Percentiles rank a stretch among this genome's conserved stretches.
phyloP scores from a whole-genome alignment of 2,888 invertebrate species.

The Gibbula magus region DNA sequence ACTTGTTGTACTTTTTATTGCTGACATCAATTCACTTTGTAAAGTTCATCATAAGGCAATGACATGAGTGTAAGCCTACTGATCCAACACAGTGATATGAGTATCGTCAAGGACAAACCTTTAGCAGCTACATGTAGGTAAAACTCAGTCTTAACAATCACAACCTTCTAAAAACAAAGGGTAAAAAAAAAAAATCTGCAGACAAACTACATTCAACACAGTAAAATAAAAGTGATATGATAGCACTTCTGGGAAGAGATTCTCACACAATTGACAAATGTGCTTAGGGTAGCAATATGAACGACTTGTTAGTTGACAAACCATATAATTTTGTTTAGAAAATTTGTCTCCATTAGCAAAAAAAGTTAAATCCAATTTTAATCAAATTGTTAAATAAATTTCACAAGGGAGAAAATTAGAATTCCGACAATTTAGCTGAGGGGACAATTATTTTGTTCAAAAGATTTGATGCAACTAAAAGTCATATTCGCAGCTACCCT shows the following conservation, averaged over 20 bases:
- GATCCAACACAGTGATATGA: neutral
- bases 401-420: too few species aligned
- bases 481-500: too few species aligned
- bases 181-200: neutral
- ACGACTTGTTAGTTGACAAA: too few species aligned
- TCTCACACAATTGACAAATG: neutral
- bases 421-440: too few species aligned
- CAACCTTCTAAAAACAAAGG: slow-evolving; percentile 1
- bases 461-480: too few species aligned
- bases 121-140: neutral
- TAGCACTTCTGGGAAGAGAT: slow-evolving; percentile 1
- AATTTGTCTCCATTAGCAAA: too few species aligned
- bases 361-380: too few species aligned
- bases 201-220: slow-evolving; percentile 13
- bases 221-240: slow-evolving; percentile 1
- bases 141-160: slow-evolving; percentile 4
- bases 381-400: too few species aligned
- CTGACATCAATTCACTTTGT: slow-evolving; percentile 8
- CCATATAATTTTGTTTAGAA: too few species aligned
- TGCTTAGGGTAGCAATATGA: too few species aligned
- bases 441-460: too few species aligned
- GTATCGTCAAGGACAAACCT: neutral
- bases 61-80: neutral
- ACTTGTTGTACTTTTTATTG: neutral
- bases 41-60: slow-evolving; percentile 8